Evolutionary conservation across 2,797 vertebrate species (phyloP).

Genomic region (Spinibarbus caldwelli): DNA sequence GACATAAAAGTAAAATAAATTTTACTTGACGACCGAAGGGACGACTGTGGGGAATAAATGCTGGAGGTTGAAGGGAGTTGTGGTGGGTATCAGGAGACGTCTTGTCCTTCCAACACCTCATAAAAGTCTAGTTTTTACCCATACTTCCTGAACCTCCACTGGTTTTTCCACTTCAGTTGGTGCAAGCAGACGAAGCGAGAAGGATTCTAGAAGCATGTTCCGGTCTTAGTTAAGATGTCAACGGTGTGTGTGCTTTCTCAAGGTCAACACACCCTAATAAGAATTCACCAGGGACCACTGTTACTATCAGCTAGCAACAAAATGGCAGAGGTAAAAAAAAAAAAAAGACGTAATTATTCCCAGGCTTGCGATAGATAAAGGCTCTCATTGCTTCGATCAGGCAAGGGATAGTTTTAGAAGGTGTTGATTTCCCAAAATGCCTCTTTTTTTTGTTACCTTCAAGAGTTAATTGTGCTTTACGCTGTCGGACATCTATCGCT

Average conservation of each 20-base stretch:
- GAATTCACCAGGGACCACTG: conserved; percentile 71
- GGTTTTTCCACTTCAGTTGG: conserved; percentile 75
- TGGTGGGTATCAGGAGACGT: conserved; percentile 56
- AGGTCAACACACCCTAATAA: conserved; percentile 77
- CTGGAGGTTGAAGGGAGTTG: conserved; percentile 38
- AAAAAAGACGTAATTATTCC: conserved; percentile 69
- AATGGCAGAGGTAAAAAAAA: conserved; percentile 56
- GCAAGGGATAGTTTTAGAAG: conserved; percentile 58
- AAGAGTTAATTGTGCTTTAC: conserved; percentile 57
- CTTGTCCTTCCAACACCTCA: conserved; percentile 72
- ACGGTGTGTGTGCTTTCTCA: conserved; percentile 71
- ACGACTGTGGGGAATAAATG: conserved; percentile 47
- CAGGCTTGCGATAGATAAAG: conserved; percentile 65
- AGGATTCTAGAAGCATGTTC: conserved; percentile 66
- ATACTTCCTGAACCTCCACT: conserved; percentile 72
- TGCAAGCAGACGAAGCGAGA: conserved; percentile 69
- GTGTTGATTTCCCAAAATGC: conserved; percentile 60
- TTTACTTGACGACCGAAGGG: background rate
- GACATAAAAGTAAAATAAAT: too few species aligned
- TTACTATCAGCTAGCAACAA: conserved; percentile 75
- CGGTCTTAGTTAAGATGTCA: conserved; percentile 75
- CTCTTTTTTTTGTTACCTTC: conserved; percentile 51
- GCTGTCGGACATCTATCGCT: conserved; percentile 54
- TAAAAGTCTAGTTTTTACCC: conserved; percentile 67
- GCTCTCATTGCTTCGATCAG: conserved; percentile 60